Base-by-base conservation (phyloP, 2,113 vertebrate genomes). In the Macquaria australasica region DNA sequence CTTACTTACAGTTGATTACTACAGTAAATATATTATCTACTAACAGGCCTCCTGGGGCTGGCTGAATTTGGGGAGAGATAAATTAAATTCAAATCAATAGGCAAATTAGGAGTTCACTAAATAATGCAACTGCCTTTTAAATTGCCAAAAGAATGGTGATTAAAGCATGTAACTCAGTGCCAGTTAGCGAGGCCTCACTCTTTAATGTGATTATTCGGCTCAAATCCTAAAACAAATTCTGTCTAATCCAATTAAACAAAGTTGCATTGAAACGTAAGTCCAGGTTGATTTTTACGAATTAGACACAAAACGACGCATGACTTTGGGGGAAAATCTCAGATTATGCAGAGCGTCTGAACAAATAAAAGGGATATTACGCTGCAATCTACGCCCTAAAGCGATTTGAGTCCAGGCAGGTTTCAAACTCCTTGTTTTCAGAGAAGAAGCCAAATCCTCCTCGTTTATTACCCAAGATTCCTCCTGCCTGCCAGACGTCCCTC, bases 381-480 rank as follows among this genome's bases (percentile, higher is more conserved):
- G 34, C 12, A 0, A 81, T 82, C 66, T 76, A 74, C 7, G 0
- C 16, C 60, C 21, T 63, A 39, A 89, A 64, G 50, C 4, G 10
- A 73, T 76, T 71, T 79, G 45, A 63, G 45, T 71, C 48, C n/a
- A 60, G 41, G 21, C 71, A 66, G 31, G 31, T 76, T 76, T 51
- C 68, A 77, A 74, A 75, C n/a, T 51, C n/a, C 18, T 34, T 77
- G 62, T 86, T 87, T 80, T 53, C 62, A 56, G 9, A 76, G 58
- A 78, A 20, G 56, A 78, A 14, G 51, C 71, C 56, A 79, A 79
- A 87, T 20, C 81, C 64, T 45, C 28, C 39, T 25, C 0, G 0
- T 89, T 88, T 83, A 88, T 79, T 78, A 87, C 77, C 74, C 62
- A 81, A n/a, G 73, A 84, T 82, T 89, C 78, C 83, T 81, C 84